phyloP scores from a whole-genome alignment of 2,888 invertebrate species.

The Tolmerus cingulatus region DNA sequence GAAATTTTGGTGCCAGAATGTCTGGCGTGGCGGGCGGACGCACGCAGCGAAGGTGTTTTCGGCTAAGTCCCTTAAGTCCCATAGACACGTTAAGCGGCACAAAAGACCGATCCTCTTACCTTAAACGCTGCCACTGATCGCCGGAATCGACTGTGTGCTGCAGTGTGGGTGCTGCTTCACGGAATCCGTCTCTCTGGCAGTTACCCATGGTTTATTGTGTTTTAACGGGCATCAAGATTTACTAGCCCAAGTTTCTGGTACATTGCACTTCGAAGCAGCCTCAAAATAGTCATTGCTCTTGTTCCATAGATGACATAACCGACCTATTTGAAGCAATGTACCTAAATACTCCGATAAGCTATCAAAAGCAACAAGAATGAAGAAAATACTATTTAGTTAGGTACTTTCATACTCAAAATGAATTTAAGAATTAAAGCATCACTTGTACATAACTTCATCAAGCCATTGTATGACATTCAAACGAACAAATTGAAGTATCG shows the following conservation, averaged over 20 bases:
- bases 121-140: conserved; percentile 42
- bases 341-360: not conserved
- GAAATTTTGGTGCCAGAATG: conserved; percentile 49
- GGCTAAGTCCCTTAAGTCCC: conserved; percentile 31
- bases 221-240: not conserved
- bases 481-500: too few relatives aligned
- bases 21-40: conserved; percentile 43
- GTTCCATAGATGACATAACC: not conserved
- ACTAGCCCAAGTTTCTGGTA: not conserved
- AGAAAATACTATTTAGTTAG: not conserved
- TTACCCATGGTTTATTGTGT: not conserved
- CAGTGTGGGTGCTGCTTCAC: conserved; percentile 34
- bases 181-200: not conserved
- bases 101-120: conserved; percentile 39
- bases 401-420: not conserved
- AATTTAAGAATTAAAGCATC: not conserved
- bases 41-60: conserved; percentile 23
- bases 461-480: too few relatives aligned
- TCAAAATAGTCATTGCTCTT: not conserved
- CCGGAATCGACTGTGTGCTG: not conserved
- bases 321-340: not conserved
- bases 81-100: conserved; percentile 23
- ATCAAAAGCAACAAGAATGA: not conserved
- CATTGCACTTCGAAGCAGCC: not conserved
- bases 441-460: not conserved